Evolutionary conservation across 2,888 invertebrate genomes (phyloP).

Genomic region (Muscina levida): DNA sequence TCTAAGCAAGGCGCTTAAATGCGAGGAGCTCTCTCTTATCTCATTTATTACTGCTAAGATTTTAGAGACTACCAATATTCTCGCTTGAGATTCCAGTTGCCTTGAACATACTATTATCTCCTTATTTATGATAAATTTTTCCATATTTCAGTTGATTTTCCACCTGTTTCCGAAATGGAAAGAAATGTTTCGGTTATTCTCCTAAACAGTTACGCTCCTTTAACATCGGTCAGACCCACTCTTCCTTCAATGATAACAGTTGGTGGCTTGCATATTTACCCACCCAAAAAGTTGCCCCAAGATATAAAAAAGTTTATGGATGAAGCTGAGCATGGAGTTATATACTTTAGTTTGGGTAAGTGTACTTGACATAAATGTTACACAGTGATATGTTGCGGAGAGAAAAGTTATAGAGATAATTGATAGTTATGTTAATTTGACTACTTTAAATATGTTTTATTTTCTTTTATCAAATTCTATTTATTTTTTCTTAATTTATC

Average conservation of each 20-base stretch:
- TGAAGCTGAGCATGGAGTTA: constrained; percentile 79
- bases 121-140: not conserved
- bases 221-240: constrained; percentile 80
- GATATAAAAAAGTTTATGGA: constrained; percentile 79
- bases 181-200: constrained; percentile 80
- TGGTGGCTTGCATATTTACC: constrained; percentile 82
- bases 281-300: constrained; percentile 74
- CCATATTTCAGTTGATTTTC: constrained; percentile 73
- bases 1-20: not conserved
- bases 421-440: no score
- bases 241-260: constrained; percentile 81
- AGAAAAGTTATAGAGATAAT: no score
- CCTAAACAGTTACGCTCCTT: constrained; percentile 80
- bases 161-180: constrained; percentile 79
- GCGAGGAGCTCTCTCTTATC: no score
- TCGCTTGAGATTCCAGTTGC: not conserved
- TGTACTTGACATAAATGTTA: no score
- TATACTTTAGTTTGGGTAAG: constrained; percentile 80
- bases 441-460: no score
- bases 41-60: not conserved
- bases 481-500: no score
- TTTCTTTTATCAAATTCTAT: no score
- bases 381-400: no score
- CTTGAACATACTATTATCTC: not conserved
- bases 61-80: not conserved